Conservation (phyloP, 2,113 vertebrate species). For the Esox niger region DNA sequence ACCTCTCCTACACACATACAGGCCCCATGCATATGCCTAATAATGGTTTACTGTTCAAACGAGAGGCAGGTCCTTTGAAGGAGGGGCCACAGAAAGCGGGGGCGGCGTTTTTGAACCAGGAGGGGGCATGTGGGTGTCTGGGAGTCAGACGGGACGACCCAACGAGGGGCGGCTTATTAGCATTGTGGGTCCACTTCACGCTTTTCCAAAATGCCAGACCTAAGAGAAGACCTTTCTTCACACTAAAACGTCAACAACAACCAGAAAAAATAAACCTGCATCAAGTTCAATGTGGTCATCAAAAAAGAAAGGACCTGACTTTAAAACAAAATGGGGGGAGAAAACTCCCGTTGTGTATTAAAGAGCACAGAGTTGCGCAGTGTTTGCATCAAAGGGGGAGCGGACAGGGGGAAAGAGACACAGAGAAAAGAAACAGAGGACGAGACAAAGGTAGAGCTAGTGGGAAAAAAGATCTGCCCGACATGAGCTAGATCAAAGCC, state of each 20-base stretch:
- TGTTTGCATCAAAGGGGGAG: constrained; percentile 83
- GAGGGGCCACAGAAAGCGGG: not conserved
- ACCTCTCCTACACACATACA: constrained; percentile 24
- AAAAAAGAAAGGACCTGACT: constrained; percentile 44
- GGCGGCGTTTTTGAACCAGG: not conserved
- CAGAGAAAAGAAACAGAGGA: constrained; percentile 31
- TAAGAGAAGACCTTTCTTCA: constrained; percentile 1
- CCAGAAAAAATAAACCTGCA: constrained; percentile 36
- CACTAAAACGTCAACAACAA: constrained; percentile 29
- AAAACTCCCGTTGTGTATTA: constrained; percentile 61
- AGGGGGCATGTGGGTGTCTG: not conserved
- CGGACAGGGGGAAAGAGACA: constrained; percentile 23
- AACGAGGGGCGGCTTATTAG: constrained; percentile 37
- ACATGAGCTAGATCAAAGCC: constrained; percentile 96
- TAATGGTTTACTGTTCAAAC: constrained; percentile 27
- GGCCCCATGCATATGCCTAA: not conserved
- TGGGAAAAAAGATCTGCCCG: constrained; percentile 79
- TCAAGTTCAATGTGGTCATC: constrained; percentile 54
- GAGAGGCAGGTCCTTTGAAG: constrained; percentile 5
- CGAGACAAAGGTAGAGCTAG: constrained; percentile 81
- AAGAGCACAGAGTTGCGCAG: constrained; percentile 66
- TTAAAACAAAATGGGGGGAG: constrained; percentile 49
- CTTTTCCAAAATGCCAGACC: constrained; percentile 5
- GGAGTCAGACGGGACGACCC: constrained; percentile 1
- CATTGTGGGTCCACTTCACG: constrained; percentile 30